A percentile compares a stretch with the other conserved stretches of the same genome.
Evolutionary conservation across 2,888 invertebrate genomes (phyloP).

Genomic region (Thymelicus sylvestris): DNA sequence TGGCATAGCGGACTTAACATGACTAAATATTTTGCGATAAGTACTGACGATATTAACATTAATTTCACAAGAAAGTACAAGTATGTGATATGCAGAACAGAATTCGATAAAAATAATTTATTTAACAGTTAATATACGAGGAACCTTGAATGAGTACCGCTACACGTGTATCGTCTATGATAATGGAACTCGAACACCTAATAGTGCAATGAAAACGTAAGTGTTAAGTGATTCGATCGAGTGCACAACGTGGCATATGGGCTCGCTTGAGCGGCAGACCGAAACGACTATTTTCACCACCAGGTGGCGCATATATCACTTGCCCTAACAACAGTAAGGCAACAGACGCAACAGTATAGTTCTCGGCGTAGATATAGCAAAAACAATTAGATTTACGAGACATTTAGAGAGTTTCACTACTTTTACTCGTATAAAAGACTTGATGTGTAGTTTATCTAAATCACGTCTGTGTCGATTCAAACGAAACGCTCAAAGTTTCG

Average conservation of each 20-base stretch:
- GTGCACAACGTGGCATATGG: constrained; percentile 48
- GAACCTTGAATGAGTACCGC: background rate
- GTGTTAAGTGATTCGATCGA: constrained; percentile 45
- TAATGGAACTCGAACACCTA: background rate
- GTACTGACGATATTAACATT: too few relatives aligned
- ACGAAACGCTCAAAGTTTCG: background rate
- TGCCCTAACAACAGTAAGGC: background rate
- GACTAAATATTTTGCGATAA: too few relatives aligned
- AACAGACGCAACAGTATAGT: background rate
- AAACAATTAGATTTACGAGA: too few relatives aligned
- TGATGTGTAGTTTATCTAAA: background rate
- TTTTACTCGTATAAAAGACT: background rate
- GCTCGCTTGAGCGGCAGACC: constrained; percentile 57
- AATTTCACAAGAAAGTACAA: too few relatives aligned
- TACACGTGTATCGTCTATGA: background rate
- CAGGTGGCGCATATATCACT: constrained; percentile 41
- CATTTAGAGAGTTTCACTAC: too few relatives aligned
- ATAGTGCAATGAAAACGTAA: constrained; percentile 28
- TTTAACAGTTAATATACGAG: background rate
- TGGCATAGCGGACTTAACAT: too few relatives aligned
- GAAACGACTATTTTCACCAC: constrained; percentile 58
- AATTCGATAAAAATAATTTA: too few relatives aligned
- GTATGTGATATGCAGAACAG: too few relatives aligned
- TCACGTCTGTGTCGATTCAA: background rate
- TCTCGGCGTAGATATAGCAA: too few relatives aligned